phyloP scores from a whole-genome alignment of 2,113 vertebrate genomes.

The Felis catus region F.catus_Fca126_mat1.0 CM031416.1:15182001-15182500 shows the following conservation, averaged over 20 bases:
- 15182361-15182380: not conserved
- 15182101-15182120: not conserved
- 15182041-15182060: not conserved
- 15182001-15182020: not conserved
- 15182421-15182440: not conserved
- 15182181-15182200: not conserved
- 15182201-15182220: not conserved
- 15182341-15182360: not conserved
- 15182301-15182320: not conserved
- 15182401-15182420: not conserved
- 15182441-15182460: not conserved
- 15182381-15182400: not conserved
- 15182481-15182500: not conserved
- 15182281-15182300: constrained; percentile 9
- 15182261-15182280: not conserved
- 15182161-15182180: not conserved
- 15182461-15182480: not conserved
- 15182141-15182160: not conserved
- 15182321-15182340: not conserved
- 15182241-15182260: constrained; percentile 2
- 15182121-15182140: not conserved
- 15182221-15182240: not conserved
- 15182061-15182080: not conserved
- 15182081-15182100: not conserved
- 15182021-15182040: not conserved